Conservation (phyloP, 2,113 vertebrate species). For the Corythoichthys intestinalis region DNA sequence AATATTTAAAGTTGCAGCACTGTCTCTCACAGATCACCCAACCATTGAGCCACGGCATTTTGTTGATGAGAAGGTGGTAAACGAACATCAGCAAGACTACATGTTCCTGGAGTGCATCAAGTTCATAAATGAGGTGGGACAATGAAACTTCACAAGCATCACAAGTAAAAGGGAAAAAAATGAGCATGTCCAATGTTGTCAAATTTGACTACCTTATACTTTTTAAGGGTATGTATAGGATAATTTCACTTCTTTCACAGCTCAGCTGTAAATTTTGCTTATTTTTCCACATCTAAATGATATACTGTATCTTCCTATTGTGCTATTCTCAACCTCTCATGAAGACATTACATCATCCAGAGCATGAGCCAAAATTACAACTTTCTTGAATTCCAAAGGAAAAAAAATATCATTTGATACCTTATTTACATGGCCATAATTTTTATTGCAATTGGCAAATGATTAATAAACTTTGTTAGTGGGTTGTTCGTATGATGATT, state of each 20-base stretch:
- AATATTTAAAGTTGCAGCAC: conserved; percentile 12
- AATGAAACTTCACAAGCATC: not conserved
- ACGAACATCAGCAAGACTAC: conserved; percentile 89
- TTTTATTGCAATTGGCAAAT: too few species aligned
- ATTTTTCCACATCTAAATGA: not conserved
- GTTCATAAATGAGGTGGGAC: conserved; percentile 82
- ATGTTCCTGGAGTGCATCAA: conserved; percentile 96
- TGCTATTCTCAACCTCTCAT: not conserved
- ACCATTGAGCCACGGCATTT: conserved; percentile 89
- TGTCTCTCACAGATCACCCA: conserved; percentile 77
- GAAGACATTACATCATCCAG: too few species aligned
- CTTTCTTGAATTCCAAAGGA: too few species aligned
- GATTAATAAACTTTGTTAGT: not conserved
- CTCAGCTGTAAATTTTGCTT: not conserved
- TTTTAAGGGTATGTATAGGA: not conserved
- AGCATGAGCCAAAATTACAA: too few species aligned
- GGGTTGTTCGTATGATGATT: not conserved
- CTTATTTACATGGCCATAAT: too few species aligned
- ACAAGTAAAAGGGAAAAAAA: not conserved
- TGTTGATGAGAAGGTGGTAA: conserved; percentile 87
- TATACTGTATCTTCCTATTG: not conserved
- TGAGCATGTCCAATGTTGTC: not conserved
- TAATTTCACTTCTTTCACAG: not conserved
- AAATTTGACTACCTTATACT: not conserved
- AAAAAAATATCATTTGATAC: too few species aligned